Evolutionary conservation across 1,140 invertebrate species (phyloP).

Genomic region (Lineus longissimus): DNA sequence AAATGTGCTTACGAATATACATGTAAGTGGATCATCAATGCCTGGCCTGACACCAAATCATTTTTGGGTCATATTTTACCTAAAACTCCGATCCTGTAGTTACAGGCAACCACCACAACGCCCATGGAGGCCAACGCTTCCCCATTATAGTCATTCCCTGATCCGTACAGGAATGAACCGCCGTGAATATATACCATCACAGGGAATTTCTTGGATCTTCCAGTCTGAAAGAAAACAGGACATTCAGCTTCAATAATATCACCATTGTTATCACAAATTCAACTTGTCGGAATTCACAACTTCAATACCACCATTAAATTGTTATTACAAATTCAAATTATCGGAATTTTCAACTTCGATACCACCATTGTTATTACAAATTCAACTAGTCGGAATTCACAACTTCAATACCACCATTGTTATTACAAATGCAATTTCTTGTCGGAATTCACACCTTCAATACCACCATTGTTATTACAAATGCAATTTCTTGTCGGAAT

Average conservation of each 20-base stretch:
- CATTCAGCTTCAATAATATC: not conserved
- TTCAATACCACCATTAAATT: not conserved
- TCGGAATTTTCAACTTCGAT: not conserved
- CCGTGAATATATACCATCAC: slow-evolving; percentile 97
- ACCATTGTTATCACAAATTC: too few relatives aligned
- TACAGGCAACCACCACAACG: slow-evolving; percentile 87
- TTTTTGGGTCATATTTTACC: too few relatives aligned
- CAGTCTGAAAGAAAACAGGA: slow-evolving; percentile 47
- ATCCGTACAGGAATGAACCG: slow-evolving; percentile 85
- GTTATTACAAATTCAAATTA: not conserved
- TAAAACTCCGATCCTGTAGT: slow-evolving; percentile 88
- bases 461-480: too few relatives aligned
- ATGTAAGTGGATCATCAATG: too few relatives aligned
- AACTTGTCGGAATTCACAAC: not conserved
- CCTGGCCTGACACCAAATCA: too few relatives aligned
- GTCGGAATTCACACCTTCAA: too few relatives aligned
- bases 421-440: too few relatives aligned
- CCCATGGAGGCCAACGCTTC: slow-evolving; percentile 84
- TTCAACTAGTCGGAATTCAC: too few relatives aligned
- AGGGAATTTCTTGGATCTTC: slow-evolving; percentile 61
- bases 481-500: too few relatives aligned
- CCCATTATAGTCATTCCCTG: slow-evolving; percentile 83
- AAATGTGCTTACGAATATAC: too few relatives aligned
- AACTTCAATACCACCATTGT: too few relatives aligned
- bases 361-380: too few relatives aligned